Conservation (phyloP, 2,113 vertebrate genomes). For the Trogon melanurus region DNA sequence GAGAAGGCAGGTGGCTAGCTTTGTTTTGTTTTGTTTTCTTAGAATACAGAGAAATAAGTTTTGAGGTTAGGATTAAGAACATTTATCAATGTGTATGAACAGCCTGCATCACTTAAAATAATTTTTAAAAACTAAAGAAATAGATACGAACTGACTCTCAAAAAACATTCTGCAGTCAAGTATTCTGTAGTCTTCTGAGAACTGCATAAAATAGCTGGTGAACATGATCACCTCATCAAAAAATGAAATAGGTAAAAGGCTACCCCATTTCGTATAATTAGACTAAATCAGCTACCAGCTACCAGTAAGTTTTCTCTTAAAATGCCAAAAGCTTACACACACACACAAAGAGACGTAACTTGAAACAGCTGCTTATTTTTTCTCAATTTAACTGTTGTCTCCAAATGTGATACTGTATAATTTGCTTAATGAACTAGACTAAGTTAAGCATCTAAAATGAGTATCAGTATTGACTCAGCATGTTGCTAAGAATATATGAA, state of each 20-base stretch:
- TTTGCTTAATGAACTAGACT: not conserved
- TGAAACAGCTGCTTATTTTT: not conserved
- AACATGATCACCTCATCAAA: not conserved
- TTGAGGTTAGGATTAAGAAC: not conserved
- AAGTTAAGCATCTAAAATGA: not conserved
- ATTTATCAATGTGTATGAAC: not conserved
- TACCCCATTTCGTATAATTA: not conserved
- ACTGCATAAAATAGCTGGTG: not conserved
- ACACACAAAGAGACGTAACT: not conserved
- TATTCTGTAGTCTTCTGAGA: not conserved
- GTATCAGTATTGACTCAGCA: not conserved
- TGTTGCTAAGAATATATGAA: not conserved
- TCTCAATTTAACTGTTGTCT: not conserved
- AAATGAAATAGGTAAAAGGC: not conserved
- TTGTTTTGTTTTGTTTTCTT: not conserved
- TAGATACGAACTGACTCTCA: not conserved
- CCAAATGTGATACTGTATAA: not conserved
- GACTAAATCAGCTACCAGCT: not conserved
- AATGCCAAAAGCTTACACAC: not conserved
- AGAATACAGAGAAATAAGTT: not conserved
- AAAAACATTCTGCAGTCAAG: not conserved
- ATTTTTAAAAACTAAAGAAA: not conserved
- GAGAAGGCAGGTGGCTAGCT: not conserved
- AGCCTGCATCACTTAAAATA: not conserved
- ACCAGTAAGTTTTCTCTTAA: not conserved